Conservation (phyloP, 1,140 invertebrate species). For the Drosophila elegans region DNA sequence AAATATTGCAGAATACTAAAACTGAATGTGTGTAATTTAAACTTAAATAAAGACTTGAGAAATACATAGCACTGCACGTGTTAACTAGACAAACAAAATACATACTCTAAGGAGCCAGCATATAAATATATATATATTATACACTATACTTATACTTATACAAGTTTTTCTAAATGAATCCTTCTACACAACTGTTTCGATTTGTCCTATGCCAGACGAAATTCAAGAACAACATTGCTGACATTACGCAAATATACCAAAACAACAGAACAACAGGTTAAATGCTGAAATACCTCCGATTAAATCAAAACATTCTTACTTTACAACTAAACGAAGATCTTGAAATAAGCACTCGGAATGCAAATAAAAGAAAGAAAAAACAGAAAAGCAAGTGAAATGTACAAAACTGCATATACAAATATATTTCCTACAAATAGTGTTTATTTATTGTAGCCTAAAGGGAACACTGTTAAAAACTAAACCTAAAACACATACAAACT, state of each 20-base stretch:
- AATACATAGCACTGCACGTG: slow-evolving; percentile 39
- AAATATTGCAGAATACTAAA: slow-evolving; percentile 38
- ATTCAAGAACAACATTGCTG: slow-evolving; percentile 46
- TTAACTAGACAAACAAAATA: slow-evolving; percentile 38
- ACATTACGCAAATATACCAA: slow-evolving; percentile 29
- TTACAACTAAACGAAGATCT: slow-evolving; percentile 20
- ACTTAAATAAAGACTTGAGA: slow-evolving; percentile 45
- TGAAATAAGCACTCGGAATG: slow-evolving; percentile 22
- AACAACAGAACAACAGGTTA: slow-evolving; percentile 44
- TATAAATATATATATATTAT: slow-evolving; percentile 40
- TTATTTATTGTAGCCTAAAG: slow-evolving; percentile 45
- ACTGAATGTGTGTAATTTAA: slow-evolving; percentile 40
- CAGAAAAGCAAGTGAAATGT: slow-evolving; percentile 32
- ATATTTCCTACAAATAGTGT: slow-evolving; percentile 48
- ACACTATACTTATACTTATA: slow-evolving; percentile 50
- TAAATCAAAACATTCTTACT: slow-evolving; percentile 50
- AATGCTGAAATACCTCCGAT: slow-evolving; percentile 76
- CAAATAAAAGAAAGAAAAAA: slow-evolving; percentile 5
- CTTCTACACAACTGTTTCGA: slow-evolving; percentile 39
- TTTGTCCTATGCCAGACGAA: slow-evolving; percentile 15
- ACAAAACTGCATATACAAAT: slow-evolving; percentile 42
- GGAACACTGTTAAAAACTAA: slow-evolving; percentile 29
- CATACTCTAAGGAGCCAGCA: slow-evolving; percentile 38
- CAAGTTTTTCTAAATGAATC: slow-evolving; percentile 43
- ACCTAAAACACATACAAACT: slow-evolving; percentile 27